phyloP scores from a whole-genome alignment of 92 coral and sea anemone species.

The Heteractis magnifica region DNA sequence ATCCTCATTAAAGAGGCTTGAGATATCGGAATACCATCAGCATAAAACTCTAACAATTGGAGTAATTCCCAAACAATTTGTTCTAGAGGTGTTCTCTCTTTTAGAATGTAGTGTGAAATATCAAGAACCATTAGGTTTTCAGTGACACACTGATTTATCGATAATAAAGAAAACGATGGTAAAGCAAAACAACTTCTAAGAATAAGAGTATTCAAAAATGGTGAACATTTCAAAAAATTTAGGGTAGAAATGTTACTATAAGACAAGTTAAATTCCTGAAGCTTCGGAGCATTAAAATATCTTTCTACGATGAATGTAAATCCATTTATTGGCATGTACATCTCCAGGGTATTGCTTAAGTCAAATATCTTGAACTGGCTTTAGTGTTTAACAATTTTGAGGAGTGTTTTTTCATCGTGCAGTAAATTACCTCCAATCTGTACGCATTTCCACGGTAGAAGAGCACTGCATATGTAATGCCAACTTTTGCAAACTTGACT shows the following conservation, averaged over 20 bases:
- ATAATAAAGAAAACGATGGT: slow-evolving; percentile 9
- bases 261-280: too few relatives aligned
- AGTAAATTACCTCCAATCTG: slow-evolving; percentile 3
- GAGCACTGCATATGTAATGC: not conserved
- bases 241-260: not conserved
- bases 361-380: slow-evolving; percentile 3
- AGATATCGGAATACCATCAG: slow-evolving; percentile 14
- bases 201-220: slow-evolving; percentile 11
- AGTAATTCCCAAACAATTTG: not conserved
- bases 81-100: slow-evolving; percentile 3
- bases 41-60: slow-evolving; percentile 9
- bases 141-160: not conserved
- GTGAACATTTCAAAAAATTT: slow-evolving; percentile 2
- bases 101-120: slow-evolving; percentile 2
- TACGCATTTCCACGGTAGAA: not conserved
- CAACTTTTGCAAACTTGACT: slow-evolving; percentile 15
- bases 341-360: slow-evolving; percentile 5
- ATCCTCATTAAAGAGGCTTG: not conserved
- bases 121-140: slow-evolving; percentile 13
- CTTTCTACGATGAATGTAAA: slow-evolving; percentile 41
- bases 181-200: slow-evolving; percentile 6
- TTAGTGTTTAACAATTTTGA: not conserved
- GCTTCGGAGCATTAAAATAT: slow-evolving; percentile 26
- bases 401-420: not conserved
- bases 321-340: slow-evolving; percentile 17